Evolutionary conservation across 2,888 invertebrate genomes (phyloP).

Genomic region (Epirrhoe tristata): DNA sequence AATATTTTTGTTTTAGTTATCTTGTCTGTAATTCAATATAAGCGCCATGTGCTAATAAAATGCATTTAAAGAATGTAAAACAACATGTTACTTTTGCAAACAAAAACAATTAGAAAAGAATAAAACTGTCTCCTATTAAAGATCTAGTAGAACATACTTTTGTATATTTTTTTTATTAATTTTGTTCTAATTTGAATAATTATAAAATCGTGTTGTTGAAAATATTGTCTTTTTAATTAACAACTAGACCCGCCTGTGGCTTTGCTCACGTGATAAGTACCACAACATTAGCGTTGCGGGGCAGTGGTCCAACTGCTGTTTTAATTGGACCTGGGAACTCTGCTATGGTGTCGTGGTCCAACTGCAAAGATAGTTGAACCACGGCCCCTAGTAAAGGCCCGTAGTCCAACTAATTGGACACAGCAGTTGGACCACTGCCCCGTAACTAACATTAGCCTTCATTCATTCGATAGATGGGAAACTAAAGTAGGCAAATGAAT

Average conservation of each 20-base stretch:
- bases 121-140: not conserved
- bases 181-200: conserved; percentile 56
- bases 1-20: conserved; percentile 11
- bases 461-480: no score
- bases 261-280: no score
- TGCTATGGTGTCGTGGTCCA: no score
- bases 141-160: conserved; percentile 35
- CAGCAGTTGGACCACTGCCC: no score
- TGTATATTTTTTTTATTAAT: conserved; percentile 55
- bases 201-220: conserved; percentile 72
- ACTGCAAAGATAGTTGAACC: no score
- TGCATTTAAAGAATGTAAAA: conserved; percentile 25
- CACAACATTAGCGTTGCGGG: no score
- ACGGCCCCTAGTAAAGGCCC: no score
- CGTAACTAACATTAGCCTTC: no score
- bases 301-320: no score
- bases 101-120: conserved; percentile 1
- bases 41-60: conserved; percentile 9
- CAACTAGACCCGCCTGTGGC: not conserved
- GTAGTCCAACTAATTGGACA: no score
- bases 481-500: no score
- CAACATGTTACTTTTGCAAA: conserved; percentile 8
- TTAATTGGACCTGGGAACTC: no score
- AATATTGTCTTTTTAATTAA: conserved; percentile 38
- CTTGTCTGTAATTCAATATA: conserved; percentile 20